Conservation (phyloP, 1,140 invertebrate genomes). For the Brachionus manjavacas region DNA sequence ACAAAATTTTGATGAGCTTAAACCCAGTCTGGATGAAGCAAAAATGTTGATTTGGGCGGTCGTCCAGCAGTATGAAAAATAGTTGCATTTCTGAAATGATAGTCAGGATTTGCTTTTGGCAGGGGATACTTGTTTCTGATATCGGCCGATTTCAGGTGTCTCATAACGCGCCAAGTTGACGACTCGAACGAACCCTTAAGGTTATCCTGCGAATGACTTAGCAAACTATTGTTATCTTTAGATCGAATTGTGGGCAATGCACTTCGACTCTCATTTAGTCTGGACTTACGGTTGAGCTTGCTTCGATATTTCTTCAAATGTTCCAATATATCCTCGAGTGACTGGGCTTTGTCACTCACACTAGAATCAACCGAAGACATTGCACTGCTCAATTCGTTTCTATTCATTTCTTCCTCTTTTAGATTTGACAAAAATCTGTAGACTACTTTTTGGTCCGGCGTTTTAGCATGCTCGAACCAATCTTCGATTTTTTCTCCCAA, state of each 20-base stretch:
- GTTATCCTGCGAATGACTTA: constrained; percentile 11
- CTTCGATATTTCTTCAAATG: constrained; percentile 13
- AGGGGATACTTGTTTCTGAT: constrained; percentile 29
- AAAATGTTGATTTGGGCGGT: constrained; percentile 37
- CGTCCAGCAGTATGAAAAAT: constrained; percentile 31
- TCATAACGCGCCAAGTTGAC: constrained; percentile 20
- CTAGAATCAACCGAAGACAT: neutral
- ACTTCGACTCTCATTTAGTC: neutral
- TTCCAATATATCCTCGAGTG: constrained; percentile 30
- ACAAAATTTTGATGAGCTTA: neutral
- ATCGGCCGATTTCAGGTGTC: constrained; percentile 16
- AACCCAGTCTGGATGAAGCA: constrained; percentile 41
- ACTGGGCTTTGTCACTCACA: constrained; percentile 15
- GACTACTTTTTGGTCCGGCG: constrained; percentile 28
- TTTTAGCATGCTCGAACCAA: constrained; percentile 29
- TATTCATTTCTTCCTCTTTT: neutral
- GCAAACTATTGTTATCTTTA: constrained; percentile 4
- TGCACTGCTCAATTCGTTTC: neutral
- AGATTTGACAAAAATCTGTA: constrained; percentile 18
- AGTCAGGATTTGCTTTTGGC: constrained; percentile 42
- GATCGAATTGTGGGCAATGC: neutral
- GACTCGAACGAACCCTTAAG: constrained; percentile 2
- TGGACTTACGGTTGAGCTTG: neutral
- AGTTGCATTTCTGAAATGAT: constrained; percentile 39
- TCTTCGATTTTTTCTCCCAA: constrained; percentile 31